Base-by-base conservation (phyloP, 2,888 invertebrate genomes). In the Cynaeus angustus region DNA sequence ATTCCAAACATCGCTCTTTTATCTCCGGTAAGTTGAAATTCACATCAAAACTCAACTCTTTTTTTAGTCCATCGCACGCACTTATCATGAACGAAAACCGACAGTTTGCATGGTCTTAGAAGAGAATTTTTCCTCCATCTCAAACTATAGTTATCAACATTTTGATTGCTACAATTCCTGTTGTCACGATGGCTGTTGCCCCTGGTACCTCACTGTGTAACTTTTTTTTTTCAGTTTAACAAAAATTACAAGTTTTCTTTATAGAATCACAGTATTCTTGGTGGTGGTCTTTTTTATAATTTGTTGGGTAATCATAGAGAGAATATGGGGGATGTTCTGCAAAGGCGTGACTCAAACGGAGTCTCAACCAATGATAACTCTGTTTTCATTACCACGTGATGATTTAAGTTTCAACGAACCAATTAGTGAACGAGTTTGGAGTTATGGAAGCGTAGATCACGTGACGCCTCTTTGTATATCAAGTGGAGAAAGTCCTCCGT, bases 181-280 rank as follows among this genome's bases (percentile, higher is more conserved):
- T 33, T 33, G 33, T 33, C 7, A 33, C 7, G 33, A 33, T 33
- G 33, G 33, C n/a, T 33, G 33, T 33, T 33, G 33, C 33, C 33
- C 33, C 33, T 33, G 33, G 33, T 33, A 33, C 33, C 33, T 33
- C 33, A 33, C 33, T 33, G 33, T 33, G 33, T 33, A 33, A 33
- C 21, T 21, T 33, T 33, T 2, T 9, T 9, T 33, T 33, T 33
- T 33, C 33, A 28, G n/a, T n/a, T 4, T 4, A 1, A 21, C 21
- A 21, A 21, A 33, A 33, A 33, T 33, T 33, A 33, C 33, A 33
- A 33, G 2, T 33, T 33, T 9, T 6, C n/a, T 9, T 33, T 33
- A 9, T n/a, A 33, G 33, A 33, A 33, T 33, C 33, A 33, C 33
- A 2, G 33, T 33, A 2, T 33, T 33, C 33, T 33, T 33, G 7